Percentiles rank a stretch among this genome's conserved stretches.
Conservation (phyloP, 2,797 vertebrate genomes). For the Diglossa cyanea region DNA sequence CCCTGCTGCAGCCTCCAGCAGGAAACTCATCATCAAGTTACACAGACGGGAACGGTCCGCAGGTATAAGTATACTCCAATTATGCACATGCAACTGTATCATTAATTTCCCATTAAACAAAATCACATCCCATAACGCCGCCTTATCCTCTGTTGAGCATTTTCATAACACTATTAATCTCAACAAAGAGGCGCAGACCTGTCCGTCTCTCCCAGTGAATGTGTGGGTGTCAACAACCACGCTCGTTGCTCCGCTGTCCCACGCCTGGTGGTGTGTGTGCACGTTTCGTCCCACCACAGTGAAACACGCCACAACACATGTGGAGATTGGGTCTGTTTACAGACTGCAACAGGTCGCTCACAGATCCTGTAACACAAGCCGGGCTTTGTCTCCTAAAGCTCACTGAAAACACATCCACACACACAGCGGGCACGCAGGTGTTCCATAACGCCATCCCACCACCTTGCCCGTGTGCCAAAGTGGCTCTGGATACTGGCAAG, state of each 20-base stretch:
- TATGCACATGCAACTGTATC: neutral
- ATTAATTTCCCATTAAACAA: neutral
- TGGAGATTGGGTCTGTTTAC: neutral
- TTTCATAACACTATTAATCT: neutral
- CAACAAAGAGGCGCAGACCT: neutral
- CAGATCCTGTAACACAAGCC: neutral
- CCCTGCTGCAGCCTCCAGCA: neutral
- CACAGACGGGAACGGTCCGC: rapidly evolving
- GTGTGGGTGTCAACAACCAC: rapidly evolving
- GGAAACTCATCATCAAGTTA: neutral
- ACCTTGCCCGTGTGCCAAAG: rapidly evolving
- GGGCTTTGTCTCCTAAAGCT: neutral
- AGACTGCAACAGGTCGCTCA: neutral
- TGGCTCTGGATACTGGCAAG: rapidly evolving
- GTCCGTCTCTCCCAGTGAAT: neutral
- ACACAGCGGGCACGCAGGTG: rapidly evolving
- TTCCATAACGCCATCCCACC: neutral
- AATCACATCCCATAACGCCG: neutral
- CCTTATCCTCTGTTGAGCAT: neutral
- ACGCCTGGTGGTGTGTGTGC: rapidly evolving
- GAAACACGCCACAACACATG: rapidly evolving
- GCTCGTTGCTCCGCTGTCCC: rapidly evolving
- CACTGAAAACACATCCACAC: rapidly evolving
- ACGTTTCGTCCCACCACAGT: rapidly evolving
- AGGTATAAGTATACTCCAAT: neutral